Evolutionary conservation across 2,113 vertebrate genomes (phyloP).

Genomic region (Mus spicilegus): DNA sequence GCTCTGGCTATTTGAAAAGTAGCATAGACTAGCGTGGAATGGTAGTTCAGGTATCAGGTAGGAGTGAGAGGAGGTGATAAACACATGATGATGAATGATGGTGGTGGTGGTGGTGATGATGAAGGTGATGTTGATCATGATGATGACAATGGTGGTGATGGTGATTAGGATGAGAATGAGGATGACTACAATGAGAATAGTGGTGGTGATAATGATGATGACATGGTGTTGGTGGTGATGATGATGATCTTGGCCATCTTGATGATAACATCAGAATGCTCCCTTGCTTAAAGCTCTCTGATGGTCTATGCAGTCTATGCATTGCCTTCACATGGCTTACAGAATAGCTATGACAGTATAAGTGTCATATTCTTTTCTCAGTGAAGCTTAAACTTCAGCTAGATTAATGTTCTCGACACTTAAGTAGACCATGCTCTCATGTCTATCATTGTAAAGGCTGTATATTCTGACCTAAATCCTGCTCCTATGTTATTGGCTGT

Average conservation of each 20-base stretch:
- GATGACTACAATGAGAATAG: not conserved
- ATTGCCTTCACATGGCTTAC: not conserved
- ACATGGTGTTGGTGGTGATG: not conserved
- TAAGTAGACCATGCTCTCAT: not conserved
- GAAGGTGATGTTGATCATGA: not conserved
- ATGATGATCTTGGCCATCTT: not conserved
- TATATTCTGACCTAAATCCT: not conserved
- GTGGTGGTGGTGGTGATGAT: not conserved
- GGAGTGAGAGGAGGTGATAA: not conserved
- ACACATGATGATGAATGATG: not conserved
- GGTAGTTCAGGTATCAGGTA: too few relatives aligned
- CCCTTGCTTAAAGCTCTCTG: not conserved
- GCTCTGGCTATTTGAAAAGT: not conserved
- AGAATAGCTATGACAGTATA: not conserved
- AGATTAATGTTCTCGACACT: not conserved
- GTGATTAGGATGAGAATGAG: too few relatives aligned
- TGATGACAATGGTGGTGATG: not conserved
- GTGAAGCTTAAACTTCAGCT: not conserved
- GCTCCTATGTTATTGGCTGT: not conserved
- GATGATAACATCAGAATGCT: not conserved
- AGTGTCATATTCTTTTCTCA: not conserved
- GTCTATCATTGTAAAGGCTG: not conserved
- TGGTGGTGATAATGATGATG: not conserved
- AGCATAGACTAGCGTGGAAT: not conserved
- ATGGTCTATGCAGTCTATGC: not conserved